Percentiles rank a stretch among this genome's conserved stretches.
Conservation (phyloP, 2,113 vertebrate genomes). For the Chrysemys picta region DNA sequence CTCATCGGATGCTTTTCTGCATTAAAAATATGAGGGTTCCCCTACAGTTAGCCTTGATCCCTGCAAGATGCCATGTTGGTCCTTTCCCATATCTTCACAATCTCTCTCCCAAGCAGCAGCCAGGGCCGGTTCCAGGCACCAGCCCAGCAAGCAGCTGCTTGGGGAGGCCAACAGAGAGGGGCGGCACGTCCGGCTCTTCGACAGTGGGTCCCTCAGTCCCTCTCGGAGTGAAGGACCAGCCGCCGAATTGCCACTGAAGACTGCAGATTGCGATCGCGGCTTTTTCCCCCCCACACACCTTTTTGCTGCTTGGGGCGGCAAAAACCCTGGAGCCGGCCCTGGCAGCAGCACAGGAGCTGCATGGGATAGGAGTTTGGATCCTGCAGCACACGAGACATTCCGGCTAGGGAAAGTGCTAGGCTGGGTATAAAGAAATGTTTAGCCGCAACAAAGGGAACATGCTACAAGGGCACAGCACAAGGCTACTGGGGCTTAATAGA, state of each 20-base stretch:
- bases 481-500: neutral
- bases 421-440: neutral
- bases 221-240: no score
- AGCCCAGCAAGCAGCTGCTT: no score
- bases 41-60: conserved; percentile 33
- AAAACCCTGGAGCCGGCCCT: no score
- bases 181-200: no score
- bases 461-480: neutral
- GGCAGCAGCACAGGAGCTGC: conserved; percentile 8
- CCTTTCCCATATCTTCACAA: conserved; percentile 42
- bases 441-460: neutral
- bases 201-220: no score
- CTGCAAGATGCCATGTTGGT: neutral
- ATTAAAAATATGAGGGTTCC: conserved; percentile 34
- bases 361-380: neutral
- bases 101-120: conserved; percentile 24
- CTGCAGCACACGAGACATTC: neutral
- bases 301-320: no score
- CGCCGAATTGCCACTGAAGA: no score
- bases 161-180: no score
- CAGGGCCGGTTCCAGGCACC: no score
- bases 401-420: neutral
- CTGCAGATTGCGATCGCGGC: no score
- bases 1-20: conserved; percentile 34
- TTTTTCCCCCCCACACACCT: no score